These are phyloP conservation scores for Astatotilapia flaviijosephi DNA, from an alignment of 2,113 vertebrate species.

Conservation along the genomic window DNA sequence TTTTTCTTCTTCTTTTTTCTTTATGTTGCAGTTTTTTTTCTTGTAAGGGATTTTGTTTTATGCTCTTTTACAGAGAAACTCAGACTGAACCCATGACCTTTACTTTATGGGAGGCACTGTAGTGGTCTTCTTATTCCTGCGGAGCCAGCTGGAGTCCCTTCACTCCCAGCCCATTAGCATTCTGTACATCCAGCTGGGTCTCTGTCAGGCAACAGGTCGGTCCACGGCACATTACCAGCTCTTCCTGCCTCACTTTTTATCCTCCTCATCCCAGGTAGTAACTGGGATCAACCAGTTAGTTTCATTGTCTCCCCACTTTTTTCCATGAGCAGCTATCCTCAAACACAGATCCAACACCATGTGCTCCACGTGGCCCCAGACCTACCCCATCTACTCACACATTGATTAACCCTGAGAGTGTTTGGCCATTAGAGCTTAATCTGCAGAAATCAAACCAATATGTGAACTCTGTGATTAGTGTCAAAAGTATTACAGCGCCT, in stretches of 20 bases:
- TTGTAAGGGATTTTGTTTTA: constrained; percentile 17
- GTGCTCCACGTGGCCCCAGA: not conserved
- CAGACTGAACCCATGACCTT: constrained; percentile 39
- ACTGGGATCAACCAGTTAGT: not conserved
- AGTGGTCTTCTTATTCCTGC: constrained; percentile 23
- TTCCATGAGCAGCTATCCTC: not conserved
- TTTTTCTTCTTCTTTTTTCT: not conserved
- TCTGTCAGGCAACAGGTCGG: constrained; percentile 31
- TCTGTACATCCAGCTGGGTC: constrained; percentile 27
- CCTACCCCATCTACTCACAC: constrained; percentile 32
- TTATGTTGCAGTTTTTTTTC: not conserved
- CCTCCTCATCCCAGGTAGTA: not conserved
- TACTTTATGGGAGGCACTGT: constrained; percentile 41
- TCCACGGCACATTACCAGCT: not conserved
- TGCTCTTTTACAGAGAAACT: constrained; percentile 28
- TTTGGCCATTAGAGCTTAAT: constrained; percentile 64
- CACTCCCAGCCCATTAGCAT: constrained; percentile 40
- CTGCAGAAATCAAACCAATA: constrained; percentile 69
- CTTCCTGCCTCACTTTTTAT: constrained; percentile 12
- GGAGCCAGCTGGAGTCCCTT: constrained; percentile 58
- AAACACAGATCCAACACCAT: not conserved
- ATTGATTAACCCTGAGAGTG: constrained; percentile 65
- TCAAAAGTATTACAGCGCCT: constrained; percentile 63
- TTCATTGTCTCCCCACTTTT: not conserved
- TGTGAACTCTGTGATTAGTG: constrained; percentile 71